Percentiles rank a stretch among this genome's conserved stretches.
These are phyloP conservation scores for Erythrolamprus reginae DNA, from an alignment of 2,113 vertebrate species.

Conservation along the genomic window DNA sequence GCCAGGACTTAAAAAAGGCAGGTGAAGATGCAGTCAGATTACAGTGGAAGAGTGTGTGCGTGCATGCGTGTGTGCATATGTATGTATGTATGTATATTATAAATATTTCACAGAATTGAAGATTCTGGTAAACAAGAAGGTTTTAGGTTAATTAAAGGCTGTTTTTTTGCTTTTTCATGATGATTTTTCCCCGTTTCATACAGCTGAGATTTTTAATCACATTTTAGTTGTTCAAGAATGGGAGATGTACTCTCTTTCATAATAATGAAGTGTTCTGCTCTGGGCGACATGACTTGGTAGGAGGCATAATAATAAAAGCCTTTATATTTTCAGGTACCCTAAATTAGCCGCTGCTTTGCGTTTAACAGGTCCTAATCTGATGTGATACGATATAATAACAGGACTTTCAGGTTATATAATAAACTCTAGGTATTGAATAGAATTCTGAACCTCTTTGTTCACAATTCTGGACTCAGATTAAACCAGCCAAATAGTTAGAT, in stretches of 20 bases:
- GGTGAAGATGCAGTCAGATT: neutral
- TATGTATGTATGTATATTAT: no score
- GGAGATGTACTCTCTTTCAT: neutral
- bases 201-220: neutral
- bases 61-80: no score
- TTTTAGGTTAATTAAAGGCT: neutral
- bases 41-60: neutral
- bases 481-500: neutral
- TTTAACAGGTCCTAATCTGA: neutral
- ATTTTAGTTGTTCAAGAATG: neutral
- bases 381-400: neutral
- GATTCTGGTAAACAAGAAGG: neutral
- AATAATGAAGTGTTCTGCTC: neutral
- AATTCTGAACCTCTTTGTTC: neutral
- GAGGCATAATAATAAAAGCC: neutral
- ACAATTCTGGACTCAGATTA: neutral
- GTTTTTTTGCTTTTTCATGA: neutral
- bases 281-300: neutral
- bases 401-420: neutral
- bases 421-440: neutral
- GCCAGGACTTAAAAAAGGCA: neutral
- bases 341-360: neutral
- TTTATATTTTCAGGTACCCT: neutral
- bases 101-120: neutral
- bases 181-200: neutral